These are phyloP conservation scores for Steinernema hermaphroditum DNA, from an alignment of 2,888 invertebrate genomes.

Conservation along the genomic window DNA sequence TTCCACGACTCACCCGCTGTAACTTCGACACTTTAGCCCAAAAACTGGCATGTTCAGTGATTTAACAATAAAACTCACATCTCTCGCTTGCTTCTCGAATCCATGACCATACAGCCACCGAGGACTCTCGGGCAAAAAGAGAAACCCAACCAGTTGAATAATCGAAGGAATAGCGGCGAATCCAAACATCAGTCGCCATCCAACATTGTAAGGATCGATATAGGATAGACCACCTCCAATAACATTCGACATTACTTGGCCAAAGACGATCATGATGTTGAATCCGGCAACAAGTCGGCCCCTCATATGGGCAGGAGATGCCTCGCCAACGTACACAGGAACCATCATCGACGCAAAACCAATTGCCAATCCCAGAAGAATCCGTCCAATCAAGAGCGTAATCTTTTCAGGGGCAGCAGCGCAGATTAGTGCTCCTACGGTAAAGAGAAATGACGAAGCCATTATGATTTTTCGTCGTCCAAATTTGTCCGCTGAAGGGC, in stretches of 20 bases:
- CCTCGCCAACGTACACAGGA: constrained; percentile 72
- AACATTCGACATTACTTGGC: constrained; percentile 70
- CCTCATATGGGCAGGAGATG: constrained; percentile 69
- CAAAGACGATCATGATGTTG: constrained; percentile 71
- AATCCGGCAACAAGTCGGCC: constrained; percentile 70
- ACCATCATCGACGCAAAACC: constrained; percentile 68
- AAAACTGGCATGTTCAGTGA: too few relatives aligned
- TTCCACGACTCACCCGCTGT: too few relatives aligned
- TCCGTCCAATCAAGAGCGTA: constrained; percentile 49
- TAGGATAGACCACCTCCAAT: constrained; percentile 70
- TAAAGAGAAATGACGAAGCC: constrained; percentile 69
- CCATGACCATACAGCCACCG: constrained; percentile 64
- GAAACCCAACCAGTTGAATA: constrained; percentile 71
- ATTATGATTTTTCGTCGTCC: constrained; percentile 71
- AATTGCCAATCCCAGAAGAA: constrained; percentile 52
- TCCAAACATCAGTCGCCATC: constrained; percentile 69
- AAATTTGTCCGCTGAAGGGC: constrained; percentile 69
- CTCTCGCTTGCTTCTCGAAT: constrained; percentile 42
- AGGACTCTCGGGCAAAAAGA: constrained; percentile 72
- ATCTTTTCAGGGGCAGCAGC: constrained; percentile 49
- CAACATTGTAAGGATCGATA: constrained; percentile 65
- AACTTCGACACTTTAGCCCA: too few relatives aligned
- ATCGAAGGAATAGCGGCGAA: constrained; percentile 70
- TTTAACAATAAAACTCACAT: too few relatives aligned
- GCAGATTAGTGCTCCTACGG: constrained; percentile 68